These are phyloP conservation scores for Drosophila percnosoma DNA, from an alignment of 2,888 invertebrate species.

Conservation along the genomic window DNA sequence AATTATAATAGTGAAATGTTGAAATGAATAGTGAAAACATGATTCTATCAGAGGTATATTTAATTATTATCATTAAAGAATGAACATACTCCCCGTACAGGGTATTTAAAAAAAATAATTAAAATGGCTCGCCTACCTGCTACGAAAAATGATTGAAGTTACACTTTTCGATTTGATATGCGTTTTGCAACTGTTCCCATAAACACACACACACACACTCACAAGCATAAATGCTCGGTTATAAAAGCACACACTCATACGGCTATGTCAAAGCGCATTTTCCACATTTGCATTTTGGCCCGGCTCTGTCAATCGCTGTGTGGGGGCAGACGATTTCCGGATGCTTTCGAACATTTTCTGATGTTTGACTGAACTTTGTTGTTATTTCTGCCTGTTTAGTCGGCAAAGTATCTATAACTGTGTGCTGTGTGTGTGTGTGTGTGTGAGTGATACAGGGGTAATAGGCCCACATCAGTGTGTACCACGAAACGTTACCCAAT, in stretches of 20 bases:
- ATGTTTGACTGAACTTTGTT: conserved; percentile 77
- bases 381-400: conserved; percentile 56
- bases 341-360: conserved; percentile 54
- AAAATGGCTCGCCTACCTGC: conserved; percentile 57
- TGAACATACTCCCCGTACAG: not conserved
- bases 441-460: conserved; percentile 16
- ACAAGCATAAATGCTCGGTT: conserved; percentile 36
- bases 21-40: not conserved
- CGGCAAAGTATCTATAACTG: conserved; percentile 8
- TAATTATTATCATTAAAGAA: not conserved
- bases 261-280: not conserved
- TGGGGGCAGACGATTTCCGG: conserved; percentile 24
- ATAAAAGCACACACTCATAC: conserved; percentile 61
- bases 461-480: conserved; percentile 30
- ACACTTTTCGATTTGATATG: conserved; percentile 78
- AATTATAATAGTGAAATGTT: not conserved
- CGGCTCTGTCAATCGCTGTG: conserved; percentile 35
- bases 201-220: conserved; percentile 10
- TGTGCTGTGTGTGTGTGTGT: not conserved
- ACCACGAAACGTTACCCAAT: conserved; percentile 15
- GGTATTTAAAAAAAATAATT: conserved; percentile 22
- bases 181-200: conserved; percentile 66
- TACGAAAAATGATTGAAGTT: conserved; percentile 72
- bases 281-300: conserved; percentile 49
- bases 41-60: not conserved